Evolutionary conservation across 2,888 invertebrate species (phyloP).

Genomic region (Tenthredo distinguenda): DNA sequence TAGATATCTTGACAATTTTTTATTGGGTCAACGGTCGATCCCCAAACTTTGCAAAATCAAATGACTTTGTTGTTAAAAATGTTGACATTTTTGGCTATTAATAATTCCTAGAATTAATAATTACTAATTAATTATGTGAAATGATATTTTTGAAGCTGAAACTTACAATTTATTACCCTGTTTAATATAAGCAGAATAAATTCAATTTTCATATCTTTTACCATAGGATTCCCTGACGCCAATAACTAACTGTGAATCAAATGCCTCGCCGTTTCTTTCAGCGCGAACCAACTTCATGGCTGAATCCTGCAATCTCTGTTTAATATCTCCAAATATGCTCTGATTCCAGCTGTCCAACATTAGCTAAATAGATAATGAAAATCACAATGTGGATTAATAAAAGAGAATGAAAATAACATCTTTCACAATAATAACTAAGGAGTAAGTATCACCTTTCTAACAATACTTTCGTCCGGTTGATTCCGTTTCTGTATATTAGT

Average conservation of each 20-base stretch:
- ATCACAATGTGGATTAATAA: constrained; percentile 19
- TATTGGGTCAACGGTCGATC: not conserved
- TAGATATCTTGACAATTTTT: not conserved
- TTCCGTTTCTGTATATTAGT: constrained; percentile 74
- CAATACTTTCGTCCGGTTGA: constrained; percentile 91
- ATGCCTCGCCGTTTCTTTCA: constrained; percentile 98
- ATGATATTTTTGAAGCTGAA: not conserved
- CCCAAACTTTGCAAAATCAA: not conserved
- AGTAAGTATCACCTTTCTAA: constrained; percentile 83
- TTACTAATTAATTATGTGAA: not conserved
- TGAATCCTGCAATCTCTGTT: constrained; percentile 94
- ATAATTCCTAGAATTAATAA: not conserved
- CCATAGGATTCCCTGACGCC: constrained; percentile 98
- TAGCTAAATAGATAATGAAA: constrained; percentile 81
- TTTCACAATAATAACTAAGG: not conserved
- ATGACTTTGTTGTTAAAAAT: no score
- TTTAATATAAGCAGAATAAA: not conserved
- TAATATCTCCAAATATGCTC: constrained; percentile 97
- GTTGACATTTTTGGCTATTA: no score
- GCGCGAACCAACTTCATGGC: constrained; percentile 99
- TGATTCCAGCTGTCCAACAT: constrained; percentile 99
- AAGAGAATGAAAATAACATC: not conserved
- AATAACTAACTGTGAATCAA: constrained; percentile 98
- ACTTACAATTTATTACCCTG: not conserved
- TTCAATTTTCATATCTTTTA: constrained; percentile 71